These are phyloP conservation scores for Chymomyza procnemis DNA, from an alignment of 2,888 invertebrate genomes.

Conservation along the genomic window DNA sequence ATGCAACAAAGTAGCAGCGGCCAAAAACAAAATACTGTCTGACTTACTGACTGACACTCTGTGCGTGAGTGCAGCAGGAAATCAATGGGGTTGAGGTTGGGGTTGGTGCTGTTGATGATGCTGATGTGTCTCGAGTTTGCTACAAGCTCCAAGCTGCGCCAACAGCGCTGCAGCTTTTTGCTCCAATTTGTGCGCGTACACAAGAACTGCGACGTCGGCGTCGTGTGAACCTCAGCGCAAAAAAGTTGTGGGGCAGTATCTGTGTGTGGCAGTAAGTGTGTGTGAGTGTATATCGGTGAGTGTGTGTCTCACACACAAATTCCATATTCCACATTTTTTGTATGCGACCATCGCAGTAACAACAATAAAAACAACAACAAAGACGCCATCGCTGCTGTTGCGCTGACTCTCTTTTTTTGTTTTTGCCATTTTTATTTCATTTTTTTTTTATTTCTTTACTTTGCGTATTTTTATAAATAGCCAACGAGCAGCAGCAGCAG, in stretches of 20 bases:
- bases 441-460: constrained; percentile 42
- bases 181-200: constrained; percentile 60
- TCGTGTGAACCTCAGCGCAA: constrained; percentile 20
- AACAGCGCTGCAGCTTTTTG: constrained; percentile 30
- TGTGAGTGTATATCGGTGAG: constrained; percentile 22
- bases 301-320: constrained; percentile 52
- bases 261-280: constrained; percentile 1
- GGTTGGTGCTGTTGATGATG: constrained; percentile 26
- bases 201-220: background rate
- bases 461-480: constrained; percentile 66
- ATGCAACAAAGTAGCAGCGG: constrained; percentile 35
- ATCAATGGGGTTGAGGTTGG: constrained; percentile 36
- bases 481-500: constrained; percentile 35
- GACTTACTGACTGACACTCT: background rate
- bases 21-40: background rate
- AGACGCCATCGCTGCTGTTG: constrained; percentile 54
- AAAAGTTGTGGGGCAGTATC: background rate
- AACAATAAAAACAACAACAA: constrained; percentile 40
- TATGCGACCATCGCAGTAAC: constrained; percentile 33
- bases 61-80: constrained; percentile 48
- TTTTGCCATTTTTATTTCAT: constrained; percentile 48
- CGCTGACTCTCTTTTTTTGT: constrained; percentile 29
- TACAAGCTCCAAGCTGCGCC: background rate
- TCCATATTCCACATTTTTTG: constrained; percentile 64
- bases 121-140: constrained; percentile 1